A percentile compares a stretch with the other conserved stretches of the same genome.
These are phyloP conservation scores for Nomada flava DNA, from an alignment of 2,888 invertebrate genomes.

Conservation along the genomic window DNA sequence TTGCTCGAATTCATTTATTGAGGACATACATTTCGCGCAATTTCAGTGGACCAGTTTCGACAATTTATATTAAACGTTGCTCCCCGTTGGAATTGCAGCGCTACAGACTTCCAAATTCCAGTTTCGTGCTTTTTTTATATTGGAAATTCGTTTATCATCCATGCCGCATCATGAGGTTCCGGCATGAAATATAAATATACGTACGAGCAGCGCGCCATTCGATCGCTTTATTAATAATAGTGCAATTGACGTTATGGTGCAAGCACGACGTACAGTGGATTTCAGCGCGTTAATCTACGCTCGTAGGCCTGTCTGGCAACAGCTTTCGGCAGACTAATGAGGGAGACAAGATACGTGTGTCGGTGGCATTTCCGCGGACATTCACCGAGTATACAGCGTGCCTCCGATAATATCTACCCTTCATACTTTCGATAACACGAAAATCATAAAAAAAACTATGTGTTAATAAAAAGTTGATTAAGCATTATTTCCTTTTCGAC, in stretches of 20 bases:
- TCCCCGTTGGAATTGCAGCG: neutral
- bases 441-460: too few relatives aligned
- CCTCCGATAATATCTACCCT: too few relatives aligned
- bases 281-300: constrained; percentile 8
- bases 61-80: neutral
- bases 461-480: too few relatives aligned
- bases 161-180: neutral
- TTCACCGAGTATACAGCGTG: too few relatives aligned
- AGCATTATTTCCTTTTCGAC: too few relatives aligned
- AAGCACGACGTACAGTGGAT: neutral
- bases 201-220: neutral
- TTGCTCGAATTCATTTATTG: neutral
- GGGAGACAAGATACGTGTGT: neutral
- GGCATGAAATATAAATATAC: too few relatives aligned
- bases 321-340: constrained; percentile 2
- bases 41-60: neutral
- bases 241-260: neutral
- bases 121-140: neutral
- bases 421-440: too few relatives aligned
- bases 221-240: neutral
- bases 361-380: neutral
- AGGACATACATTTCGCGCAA: too few relatives aligned
- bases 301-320: constrained; percentile 12
- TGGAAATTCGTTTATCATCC: neutral
- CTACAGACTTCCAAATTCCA: neutral